Base-by-base conservation (phyloP, 2,888 invertebrate genomes). In the Chydorus sphaericus region DNA sequence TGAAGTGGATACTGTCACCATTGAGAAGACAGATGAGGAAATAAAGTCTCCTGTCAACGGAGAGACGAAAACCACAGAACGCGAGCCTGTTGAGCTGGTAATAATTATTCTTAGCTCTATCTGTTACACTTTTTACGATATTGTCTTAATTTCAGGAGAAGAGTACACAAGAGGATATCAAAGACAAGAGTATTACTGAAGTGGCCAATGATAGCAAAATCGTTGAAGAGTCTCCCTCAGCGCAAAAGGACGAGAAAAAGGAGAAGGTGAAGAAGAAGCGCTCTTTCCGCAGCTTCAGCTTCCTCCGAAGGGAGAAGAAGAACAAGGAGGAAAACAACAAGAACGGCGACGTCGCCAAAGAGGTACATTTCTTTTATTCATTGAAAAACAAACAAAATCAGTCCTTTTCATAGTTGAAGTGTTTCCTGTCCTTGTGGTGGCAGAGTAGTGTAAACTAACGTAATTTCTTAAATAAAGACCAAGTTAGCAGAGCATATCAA, bases 181-280 rank as follows among this genome's bases (percentile, higher is more conserved):
- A 57, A 36, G 36, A 52, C 20, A 48, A 36, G 16, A 48, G 55
- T 28, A 30, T 38, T 23, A 49, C 26, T 14, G 49, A 55, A 49
- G 44, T 28, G n/a, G 36, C 49, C 18, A 49, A 49, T 14, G 48
- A 49, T 14, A 49, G 49, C 55, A 36, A 55, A 49, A n/a, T n/a
- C n/a, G 55, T 49, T 16, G 48, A 55, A 48, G 48, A 55, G 36
- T 36, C 26, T 18, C 31, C 49, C 30, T 55, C 48, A 18, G 23
- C 44, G 16, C 38, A 37, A 30, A 54, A 57, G 57, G 57, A 57
- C 23, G 54, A 57, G 28, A 57, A 57, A 38, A 57, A 57, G 48
- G 55, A 59, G 26, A 59, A 59, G 38, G 59, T 56, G 1, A 59
- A 58, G 38, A 59, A 59, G 54, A 59, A 59, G 59, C 50, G 39